phyloP scores from a whole-genome alignment of 2,888 invertebrate genomes.

The Mamestra brassicae region DNA sequence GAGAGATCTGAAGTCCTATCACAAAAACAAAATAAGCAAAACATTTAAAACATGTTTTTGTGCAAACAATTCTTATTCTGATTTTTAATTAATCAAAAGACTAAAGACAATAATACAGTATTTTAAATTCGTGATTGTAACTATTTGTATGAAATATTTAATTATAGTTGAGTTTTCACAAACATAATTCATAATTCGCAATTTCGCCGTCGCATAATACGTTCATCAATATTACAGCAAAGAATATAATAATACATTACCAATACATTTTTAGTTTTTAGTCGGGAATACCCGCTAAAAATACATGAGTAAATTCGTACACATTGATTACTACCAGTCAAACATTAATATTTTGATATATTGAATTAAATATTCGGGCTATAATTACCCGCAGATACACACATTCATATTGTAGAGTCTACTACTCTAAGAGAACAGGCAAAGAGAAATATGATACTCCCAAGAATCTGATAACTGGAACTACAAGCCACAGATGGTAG shows the following conservation, averaged over 20 bases:
- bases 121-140: background rate
- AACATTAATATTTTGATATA: conserved; percentile 2
- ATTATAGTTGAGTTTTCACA: background rate
- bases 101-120: background rate
- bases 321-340: conserved; percentile 23
- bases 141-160: conserved; percentile 1
- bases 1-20: conserved; percentile 7
- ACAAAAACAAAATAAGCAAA: background rate
- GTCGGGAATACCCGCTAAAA: conserved; percentile 26
- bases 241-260: conserved; percentile 1
- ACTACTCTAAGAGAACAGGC: background rate
- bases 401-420: background rate
- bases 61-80: background rate
- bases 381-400: background rate
- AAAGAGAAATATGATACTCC: background rate
- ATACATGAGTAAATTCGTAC: conserved; percentile 45
- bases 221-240: background rate
- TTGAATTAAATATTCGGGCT: conserved; percentile 13
- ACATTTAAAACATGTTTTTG: background rate
- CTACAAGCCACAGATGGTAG: too few relatives aligned
- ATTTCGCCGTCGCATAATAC: background rate
- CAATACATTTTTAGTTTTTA: conserved; percentile 6
- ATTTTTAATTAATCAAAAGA: background rate
- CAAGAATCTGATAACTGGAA: background rate
- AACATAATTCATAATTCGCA: background rate